These are phyloP conservation scores for Euproctis similis DNA, from an alignment of 2,888 invertebrate genomes.

Conservation along the genomic window DNA sequence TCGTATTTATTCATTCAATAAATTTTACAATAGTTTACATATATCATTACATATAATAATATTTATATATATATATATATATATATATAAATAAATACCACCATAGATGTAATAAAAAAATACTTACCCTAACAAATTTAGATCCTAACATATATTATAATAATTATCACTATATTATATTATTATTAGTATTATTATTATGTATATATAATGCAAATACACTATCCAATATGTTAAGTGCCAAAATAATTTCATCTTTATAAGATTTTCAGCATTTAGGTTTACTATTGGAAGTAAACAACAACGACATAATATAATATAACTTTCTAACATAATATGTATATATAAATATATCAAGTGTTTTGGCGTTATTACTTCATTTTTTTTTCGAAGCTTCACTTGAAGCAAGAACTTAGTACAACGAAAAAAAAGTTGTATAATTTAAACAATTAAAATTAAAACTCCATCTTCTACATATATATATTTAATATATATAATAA, in stretches of 20 bases:
- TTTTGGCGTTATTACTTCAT: conserved; percentile 2
- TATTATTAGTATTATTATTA: too few species aligned
- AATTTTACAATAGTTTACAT: not conserved
- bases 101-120: too few species aligned
- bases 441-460: conserved; percentile 11
- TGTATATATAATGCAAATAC: conserved; percentile 12
- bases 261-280: conserved; percentile 3
- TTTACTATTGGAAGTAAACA: too few species aligned
- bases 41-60: not conserved
- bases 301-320: conserved; percentile 16
- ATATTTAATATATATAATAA: too few species aligned
- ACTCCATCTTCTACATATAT: conserved; percentile 8
- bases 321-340: not conserved
- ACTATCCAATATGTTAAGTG: conserved; percentile 20
- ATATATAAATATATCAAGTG: too few species aligned
- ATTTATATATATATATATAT: too few species aligned
- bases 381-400: conserved; percentile 6
- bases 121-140: too few species aligned
- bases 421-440: conserved; percentile 28
- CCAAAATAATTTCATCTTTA: conserved; percentile 19
- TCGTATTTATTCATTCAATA: too few species aligned
- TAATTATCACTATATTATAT: too few species aligned
- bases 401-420: conserved; percentile 19
- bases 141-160: too few species aligned
- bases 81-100: too few species aligned